Evolutionary conservation across 1,140 invertebrate genomes (phyloP).

Genomic region (Nephotettix cincticeps): DNA sequence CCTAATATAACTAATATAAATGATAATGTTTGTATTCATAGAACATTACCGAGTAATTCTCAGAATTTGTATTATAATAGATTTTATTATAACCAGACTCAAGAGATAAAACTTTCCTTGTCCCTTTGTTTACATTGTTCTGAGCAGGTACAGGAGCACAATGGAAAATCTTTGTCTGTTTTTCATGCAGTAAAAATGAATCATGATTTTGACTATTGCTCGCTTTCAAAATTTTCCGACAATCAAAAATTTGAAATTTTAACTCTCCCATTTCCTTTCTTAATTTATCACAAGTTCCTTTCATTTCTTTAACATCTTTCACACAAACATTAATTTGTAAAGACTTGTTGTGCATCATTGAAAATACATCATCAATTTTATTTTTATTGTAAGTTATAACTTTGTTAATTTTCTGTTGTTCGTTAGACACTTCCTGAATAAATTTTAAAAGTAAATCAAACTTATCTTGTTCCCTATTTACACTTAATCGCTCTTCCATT

Average conservation of each 20-base stretch:
- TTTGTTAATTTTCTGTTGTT: background rate
- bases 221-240: background rate
- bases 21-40: no score
- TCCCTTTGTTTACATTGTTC: no score
- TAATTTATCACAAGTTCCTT: background rate
- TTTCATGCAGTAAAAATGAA: background rate
- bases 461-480: background rate
- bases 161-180: background rate
- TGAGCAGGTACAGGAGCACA: background rate
- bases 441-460: background rate
- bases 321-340: slow-evolving; percentile 1
- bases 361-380: slow-evolving; percentile 15
- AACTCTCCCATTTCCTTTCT: slow-evolving; percentile 11
- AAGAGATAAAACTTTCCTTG: no score
- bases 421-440: background rate
- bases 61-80: background rate
- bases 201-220: background rate
- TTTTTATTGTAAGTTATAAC: slow-evolving; percentile 2
- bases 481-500: no score
- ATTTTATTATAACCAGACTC: no score
- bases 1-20: no score
- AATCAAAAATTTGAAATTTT: slow-evolving; percentile 5
- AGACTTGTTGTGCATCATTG: slow-evolving; percentile 15
- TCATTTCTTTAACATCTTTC: slow-evolving; percentile 8
- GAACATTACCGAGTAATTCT: background rate